Evolutionary conservation across 2,888 invertebrate genomes (phyloP).

Genomic region (Trisateles emortualis): DNA sequence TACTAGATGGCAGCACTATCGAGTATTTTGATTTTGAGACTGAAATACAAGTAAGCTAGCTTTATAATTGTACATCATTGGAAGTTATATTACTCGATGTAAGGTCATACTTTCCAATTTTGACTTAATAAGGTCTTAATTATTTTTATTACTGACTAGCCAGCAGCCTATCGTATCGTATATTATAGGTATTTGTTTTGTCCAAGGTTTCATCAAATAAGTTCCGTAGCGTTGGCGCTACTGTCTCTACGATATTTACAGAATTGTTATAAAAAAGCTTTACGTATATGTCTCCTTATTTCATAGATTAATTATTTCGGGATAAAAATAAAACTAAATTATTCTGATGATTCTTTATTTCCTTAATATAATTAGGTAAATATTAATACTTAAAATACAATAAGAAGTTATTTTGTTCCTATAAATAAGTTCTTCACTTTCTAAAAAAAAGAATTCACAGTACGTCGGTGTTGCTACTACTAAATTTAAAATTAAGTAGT

Average conservation of each 20-base stretch:
- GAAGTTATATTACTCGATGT: too few relatives aligned
- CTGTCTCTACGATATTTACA: too few relatives aligned
- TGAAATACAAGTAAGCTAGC: constrained; percentile 30
- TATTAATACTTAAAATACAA: constrained; percentile 54
- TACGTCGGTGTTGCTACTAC: constrained; percentile 46
- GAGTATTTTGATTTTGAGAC: neutral
- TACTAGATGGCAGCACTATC: constrained; percentile 61
- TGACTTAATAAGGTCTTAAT: too few relatives aligned
- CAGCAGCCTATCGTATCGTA: too few relatives aligned
- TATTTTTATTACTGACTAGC: too few relatives aligned
- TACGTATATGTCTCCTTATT: too few relatives aligned
- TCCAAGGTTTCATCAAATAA: too few relatives aligned
- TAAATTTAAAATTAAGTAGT: constrained; percentile 48
- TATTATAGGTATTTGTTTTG: too few relatives aligned
- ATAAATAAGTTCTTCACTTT: constrained; percentile 44
- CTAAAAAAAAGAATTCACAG: constrained; percentile 43
- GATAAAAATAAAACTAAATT: constrained; percentile 27
- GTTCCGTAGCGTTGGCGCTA: too few relatives aligned
- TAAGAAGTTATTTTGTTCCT: constrained; percentile 53
- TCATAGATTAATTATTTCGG: neutral
- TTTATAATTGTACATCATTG: too few relatives aligned
- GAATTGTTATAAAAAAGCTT: too few relatives aligned
- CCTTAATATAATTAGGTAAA: constrained; percentile 50
- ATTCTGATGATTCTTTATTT: constrained; percentile 56
- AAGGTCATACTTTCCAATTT: too few relatives aligned